Evolutionary conservation across 2,888 invertebrate genomes (phyloP).

Genomic region (Pandemis corylana): DNA sequence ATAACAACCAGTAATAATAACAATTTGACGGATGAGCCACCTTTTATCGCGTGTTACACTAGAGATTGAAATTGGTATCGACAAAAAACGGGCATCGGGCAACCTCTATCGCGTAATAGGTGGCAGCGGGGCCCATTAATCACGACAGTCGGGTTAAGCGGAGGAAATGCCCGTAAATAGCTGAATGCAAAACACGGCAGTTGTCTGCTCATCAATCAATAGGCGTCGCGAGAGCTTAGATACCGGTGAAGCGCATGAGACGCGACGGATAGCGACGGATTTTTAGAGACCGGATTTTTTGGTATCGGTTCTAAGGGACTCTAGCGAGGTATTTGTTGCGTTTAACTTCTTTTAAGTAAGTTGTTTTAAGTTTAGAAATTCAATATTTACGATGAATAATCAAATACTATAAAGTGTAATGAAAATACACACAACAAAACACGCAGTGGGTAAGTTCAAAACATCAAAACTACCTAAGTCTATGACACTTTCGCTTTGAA

Average conservation of each 20-base stretch:
- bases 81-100: slow-evolving; percentile 26
- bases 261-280: slow-evolving; percentile 8
- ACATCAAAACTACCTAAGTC: too few relatives aligned
- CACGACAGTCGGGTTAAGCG: slow-evolving; percentile 81
- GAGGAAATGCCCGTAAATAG: slow-evolving; percentile 84
- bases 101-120: slow-evolving; percentile 44
- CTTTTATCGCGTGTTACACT: not conserved
- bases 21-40: slow-evolving; percentile 2
- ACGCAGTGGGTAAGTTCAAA: too few relatives aligned
- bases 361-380: too few relatives aligned
- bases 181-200: slow-evolving; percentile 82
- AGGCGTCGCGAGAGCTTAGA: slow-evolving; percentile 47
- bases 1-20: not conserved
- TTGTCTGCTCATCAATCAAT: slow-evolving; percentile 83
- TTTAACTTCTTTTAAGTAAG: too few relatives aligned
- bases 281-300: not conserved
- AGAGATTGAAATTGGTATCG: slow-evolving; percentile 20
- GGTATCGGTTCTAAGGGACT: slow-evolving; percentile 5
- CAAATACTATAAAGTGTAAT: too few relatives aligned
- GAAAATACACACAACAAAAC: too few relatives aligned
- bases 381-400: too few relatives aligned
- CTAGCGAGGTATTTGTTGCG: too few relatives aligned
- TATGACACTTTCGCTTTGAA: too few relatives aligned
- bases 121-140: slow-evolving; percentile 69
- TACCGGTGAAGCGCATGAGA: slow-evolving; percentile 35